Percentiles rank a stretch among this genome's conserved stretches.
These are phyloP conservation scores for Xestobium rufovillosum DNA, from an alignment of 2,888 invertebrate genomes.

Conservation along the genomic window DNA sequence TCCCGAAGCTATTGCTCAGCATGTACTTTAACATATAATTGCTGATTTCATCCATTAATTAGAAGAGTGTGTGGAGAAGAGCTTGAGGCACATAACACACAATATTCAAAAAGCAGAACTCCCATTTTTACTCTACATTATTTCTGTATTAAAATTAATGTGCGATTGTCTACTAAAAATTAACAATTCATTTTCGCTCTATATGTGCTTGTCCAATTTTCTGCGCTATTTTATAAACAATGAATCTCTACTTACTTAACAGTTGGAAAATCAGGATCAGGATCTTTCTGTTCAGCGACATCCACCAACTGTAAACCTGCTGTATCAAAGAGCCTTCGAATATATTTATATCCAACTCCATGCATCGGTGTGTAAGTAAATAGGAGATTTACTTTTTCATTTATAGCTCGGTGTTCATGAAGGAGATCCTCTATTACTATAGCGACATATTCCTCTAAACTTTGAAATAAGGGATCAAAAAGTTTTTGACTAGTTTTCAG, in stretches of 20 bases:
- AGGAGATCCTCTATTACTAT: conserved; percentile 51
- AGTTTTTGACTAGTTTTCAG: conserved; percentile 47
- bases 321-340: conserved; percentile 64
- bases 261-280: conserved; percentile 96
- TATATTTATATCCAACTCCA: conserved; percentile 83
- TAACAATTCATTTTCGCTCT: too few species aligned
- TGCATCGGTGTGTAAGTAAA: conserved; percentile 97
- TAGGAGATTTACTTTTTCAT: conserved; percentile 44
- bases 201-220: neutral
- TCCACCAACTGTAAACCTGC: conserved; percentile 66
- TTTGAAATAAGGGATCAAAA: conserved; percentile 64
- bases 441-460: conserved; percentile 60
- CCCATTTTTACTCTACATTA: too few species aligned
- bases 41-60: too few species aligned
- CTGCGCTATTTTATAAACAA: neutral
- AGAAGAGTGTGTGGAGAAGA: too few species aligned
- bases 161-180: too few species aligned
- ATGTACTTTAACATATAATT: too few species aligned
- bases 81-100: too few species aligned
- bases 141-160: too few species aligned
- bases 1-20: too few species aligned
- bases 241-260: conserved; percentile 52
- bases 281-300: conserved; percentile 70
- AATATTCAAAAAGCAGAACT: too few species aligned
- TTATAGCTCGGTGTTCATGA: conserved; percentile 48